These are phyloP conservation scores for Homalodisca vitripennis DNA, from an alignment of 1,140 invertebrate species.

Conservation along the genomic window DNA sequence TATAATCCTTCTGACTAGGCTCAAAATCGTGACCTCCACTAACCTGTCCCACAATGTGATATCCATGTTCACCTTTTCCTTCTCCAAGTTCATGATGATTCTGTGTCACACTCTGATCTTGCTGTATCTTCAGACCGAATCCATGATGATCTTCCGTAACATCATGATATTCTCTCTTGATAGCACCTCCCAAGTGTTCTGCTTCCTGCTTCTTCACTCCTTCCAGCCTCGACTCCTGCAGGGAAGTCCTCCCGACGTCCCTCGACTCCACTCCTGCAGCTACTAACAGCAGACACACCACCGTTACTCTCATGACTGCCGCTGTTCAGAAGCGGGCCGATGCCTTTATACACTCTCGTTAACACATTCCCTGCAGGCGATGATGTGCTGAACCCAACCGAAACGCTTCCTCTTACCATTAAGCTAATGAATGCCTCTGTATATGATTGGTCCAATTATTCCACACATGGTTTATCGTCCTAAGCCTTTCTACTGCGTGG, in stretches of 20 bases:
- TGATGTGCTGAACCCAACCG: not conserved
- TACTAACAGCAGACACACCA: not conserved
- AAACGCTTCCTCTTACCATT: not conserved
- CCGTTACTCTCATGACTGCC: slow-evolving; percentile 1
- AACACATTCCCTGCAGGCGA: not conserved
- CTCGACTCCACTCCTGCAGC: too few species aligned
- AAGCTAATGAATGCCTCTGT: not conserved
- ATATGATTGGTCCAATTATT: not conserved
- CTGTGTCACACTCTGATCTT: too few species aligned
- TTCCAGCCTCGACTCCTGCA: not conserved
- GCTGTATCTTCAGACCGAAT: slow-evolving; percentile 3
- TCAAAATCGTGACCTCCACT: not conserved
- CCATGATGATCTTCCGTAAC: not conserved
- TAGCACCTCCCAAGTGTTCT: not conserved
- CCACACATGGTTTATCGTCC: not conserved
- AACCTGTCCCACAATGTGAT: not conserved
- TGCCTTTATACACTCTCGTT: not conserved
- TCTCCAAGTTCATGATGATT: too few species aligned
- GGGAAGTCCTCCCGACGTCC: too few species aligned
- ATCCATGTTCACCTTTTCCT: too few species aligned
- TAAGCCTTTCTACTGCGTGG: too few species aligned
- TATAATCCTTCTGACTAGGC: slow-evolving; percentile 11
- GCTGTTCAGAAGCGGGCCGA: not conserved
- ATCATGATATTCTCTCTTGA: not conserved
- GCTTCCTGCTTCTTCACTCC: not conserved